phyloP scores from a whole-genome alignment of 2,797 vertebrate genomes.

The Mycteria americana region DNA sequence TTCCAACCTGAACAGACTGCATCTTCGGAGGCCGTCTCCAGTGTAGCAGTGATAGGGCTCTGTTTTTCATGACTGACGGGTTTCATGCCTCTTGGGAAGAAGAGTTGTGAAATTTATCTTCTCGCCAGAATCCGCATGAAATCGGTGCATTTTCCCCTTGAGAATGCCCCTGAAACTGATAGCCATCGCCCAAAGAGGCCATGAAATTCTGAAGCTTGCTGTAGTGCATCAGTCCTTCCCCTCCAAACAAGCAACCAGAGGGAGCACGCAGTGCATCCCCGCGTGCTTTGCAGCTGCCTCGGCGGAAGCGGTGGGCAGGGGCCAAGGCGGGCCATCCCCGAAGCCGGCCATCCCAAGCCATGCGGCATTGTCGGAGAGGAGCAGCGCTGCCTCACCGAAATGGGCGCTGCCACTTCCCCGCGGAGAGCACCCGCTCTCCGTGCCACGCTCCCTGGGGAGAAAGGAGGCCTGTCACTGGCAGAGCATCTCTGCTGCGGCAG shows the following conservation, averaged over 20 bases:
- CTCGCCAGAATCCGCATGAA: not conserved
- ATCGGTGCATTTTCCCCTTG: not conserved
- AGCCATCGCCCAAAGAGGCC: not conserved
- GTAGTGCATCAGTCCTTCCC: not conserved
- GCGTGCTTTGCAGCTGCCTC: fast-evolving
- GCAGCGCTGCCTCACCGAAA: fast-evolving
- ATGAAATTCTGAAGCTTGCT: not conserved
- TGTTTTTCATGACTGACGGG: not conserved
- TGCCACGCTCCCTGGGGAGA: fast-evolving
- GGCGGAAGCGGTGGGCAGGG: not conserved
- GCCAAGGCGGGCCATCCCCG: fast-evolving
- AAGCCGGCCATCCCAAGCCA: fast-evolving
- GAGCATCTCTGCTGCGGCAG: not conserved
- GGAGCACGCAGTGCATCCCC: not conserved
- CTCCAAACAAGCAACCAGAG: fast-evolving
- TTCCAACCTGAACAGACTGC: not conserved
- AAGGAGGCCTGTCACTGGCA: not conserved
- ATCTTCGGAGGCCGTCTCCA: not conserved
- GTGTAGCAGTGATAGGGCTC: not conserved
- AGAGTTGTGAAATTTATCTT: not conserved
- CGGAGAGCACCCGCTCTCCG: not conserved
- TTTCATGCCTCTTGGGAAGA: not conserved
- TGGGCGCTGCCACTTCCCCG: not conserved
- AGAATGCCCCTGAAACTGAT: not conserved
- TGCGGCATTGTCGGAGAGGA: fast-evolving